phyloP scores from a whole-genome alignment of 2,888 invertebrate genomes.

The Orthosia incerta region DNA sequence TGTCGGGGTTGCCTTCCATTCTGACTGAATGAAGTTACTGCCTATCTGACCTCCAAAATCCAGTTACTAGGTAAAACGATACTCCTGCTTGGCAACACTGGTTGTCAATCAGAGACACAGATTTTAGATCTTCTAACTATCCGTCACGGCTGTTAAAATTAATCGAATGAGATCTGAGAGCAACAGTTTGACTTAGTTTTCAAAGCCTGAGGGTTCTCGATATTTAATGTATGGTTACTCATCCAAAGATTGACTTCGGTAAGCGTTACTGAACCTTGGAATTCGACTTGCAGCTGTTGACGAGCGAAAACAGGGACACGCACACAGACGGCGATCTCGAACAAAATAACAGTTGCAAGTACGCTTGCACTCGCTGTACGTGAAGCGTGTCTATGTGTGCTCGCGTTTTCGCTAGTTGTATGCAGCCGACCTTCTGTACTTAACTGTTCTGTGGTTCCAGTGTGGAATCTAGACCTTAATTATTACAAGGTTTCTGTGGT shows the following conservation, averaged over 20 bases:
- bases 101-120: not conserved
- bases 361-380: not conserved
- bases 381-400: not conserved
- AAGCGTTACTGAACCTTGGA: too few relatives aligned
- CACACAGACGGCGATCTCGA: not conserved
- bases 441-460: conserved; percentile 7
- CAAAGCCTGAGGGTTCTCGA: not conserved
- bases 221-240: not conserved
- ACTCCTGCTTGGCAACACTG: not conserved
- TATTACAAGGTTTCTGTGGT: conserved; percentile 35
- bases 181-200: not conserved
- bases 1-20: not conserved
- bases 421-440: not conserved
- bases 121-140: not conserved
- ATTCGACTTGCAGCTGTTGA: too few relatives aligned
- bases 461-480: conserved; percentile 38
- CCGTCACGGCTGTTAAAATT: not conserved
- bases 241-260: too few relatives aligned
- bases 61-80: too few relatives aligned
- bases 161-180: not conserved
- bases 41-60: too few relatives aligned
- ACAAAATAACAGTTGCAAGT: too few relatives aligned
- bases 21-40: not conserved
- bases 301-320: not conserved
- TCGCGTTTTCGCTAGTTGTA: not conserved